Evolutionary conservation across 1,140 invertebrate genomes (phyloP), one percentile per base, ranked within the genome.

Genomic region (Drosophila fuyamai): DNA sequence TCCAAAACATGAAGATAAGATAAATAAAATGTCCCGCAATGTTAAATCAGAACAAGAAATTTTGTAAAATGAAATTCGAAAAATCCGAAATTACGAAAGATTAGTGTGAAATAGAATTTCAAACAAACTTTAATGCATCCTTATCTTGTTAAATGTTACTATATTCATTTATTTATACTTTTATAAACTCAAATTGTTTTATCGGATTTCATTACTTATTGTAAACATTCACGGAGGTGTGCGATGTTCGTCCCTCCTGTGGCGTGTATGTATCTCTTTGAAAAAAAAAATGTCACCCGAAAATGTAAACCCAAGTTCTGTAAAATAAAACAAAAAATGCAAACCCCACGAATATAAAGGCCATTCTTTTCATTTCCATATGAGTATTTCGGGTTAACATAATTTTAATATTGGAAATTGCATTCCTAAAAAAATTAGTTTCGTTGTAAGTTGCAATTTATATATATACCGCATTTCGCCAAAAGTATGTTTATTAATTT

Each of bases 61-160:
- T 10, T 65, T 53, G 18, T 66, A 68, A 70, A 56, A 46, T 67
- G 32, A 29, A 29, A 55, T 56, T 66, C 65, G 36, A 27, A 27
- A 29, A 66, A 63, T 35, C 6, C 6, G 9, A 14, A 48, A 32
- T 36, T 4, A 12, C 5, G 4, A 23, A 29, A 8, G 16, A 32
- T 5, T 10, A 7, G 0, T 14, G 38, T 27, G 54, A 9, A 65
- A 36, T 10, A 5, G 57, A 40, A 65, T 48, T 66, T 35, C 60
- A 29, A 29, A 32, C 43, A 36, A 9, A 18, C 14, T 58, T 35
- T 8, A 65, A 35, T 43, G n/a, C 61, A 23, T 16, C 9, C 32
- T 8, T 14, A 68, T 40, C 43, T 38, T 53, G 66, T 70, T 56
- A 70, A 70, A 57, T 70, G 51, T 70, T 55, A 14, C 48, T 38